Conservation (phyloP, 92 coral and sea anemone genomes). For the Palythoa grandiflora region DNA sequence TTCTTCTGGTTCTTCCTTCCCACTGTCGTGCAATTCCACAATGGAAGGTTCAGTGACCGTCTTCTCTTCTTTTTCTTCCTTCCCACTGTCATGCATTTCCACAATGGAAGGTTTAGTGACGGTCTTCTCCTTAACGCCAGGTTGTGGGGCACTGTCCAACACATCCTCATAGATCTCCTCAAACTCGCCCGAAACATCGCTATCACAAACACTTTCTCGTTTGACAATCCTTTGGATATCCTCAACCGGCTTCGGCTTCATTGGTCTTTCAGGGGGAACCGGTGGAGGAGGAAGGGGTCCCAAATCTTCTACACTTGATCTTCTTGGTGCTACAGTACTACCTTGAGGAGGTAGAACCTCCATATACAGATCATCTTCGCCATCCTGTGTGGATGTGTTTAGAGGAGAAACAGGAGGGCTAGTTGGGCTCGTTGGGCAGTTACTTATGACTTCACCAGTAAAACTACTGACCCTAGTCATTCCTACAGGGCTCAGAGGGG, state of each 20-base stretch:
- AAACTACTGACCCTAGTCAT: constrained; percentile 55
- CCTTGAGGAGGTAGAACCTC: constrained; percentile 62
- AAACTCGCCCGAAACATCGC: constrained; percentile 56
- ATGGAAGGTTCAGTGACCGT: background rate
- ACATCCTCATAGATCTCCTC: constrained; percentile 87
- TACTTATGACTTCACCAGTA: background rate
- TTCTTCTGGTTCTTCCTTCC: background rate
- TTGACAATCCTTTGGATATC: constrained; percentile 4
- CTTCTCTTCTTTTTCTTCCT: background rate
- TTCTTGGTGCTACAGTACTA: constrained; percentile 11
- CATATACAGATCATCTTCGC: constrained; percentile 64
- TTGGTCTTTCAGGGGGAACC: constrained; percentile 66
- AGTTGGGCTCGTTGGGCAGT: constrained; percentile 1
- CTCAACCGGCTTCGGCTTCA: constrained; percentile 63
- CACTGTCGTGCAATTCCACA: constrained; percentile 6
- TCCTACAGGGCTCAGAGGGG: constrained; percentile 77
- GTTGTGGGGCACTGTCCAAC: constrained; percentile 52
- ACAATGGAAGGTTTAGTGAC: background rate
- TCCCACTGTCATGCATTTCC: constrained; percentile 3
- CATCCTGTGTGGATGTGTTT: constrained; percentile 45
- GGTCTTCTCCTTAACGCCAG: constrained; percentile 64
- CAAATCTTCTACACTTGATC: constrained; percentile 65
- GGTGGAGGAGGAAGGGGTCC: constrained; percentile 91
- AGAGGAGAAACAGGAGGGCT: constrained; percentile 26
- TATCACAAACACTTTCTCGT: constrained; percentile 51